Evolutionary conservation across 1,140 invertebrate species (phyloP), one percentile per base, ranked within the genome.

Genomic region (Nasonia longicornis): DNA sequence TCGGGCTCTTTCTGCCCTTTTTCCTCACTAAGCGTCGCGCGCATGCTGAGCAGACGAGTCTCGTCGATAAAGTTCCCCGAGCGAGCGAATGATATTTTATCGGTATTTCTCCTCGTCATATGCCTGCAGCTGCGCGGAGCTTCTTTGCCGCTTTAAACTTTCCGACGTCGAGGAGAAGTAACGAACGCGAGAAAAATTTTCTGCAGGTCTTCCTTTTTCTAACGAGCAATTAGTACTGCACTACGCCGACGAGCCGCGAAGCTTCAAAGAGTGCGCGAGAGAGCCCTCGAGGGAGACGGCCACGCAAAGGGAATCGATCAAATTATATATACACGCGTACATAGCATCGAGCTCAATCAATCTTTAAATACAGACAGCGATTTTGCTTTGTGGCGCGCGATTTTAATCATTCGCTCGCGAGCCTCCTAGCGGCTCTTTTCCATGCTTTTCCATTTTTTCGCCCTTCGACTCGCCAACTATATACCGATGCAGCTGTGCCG

Each of bases 81-180:
- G 38, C 76, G 66, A 63, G 42, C 78, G 52, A 81, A 85, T 72
- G 80, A 79, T 81, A 79, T 80, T 78, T 83, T 83, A 84, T 81
- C 83, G 85, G 70, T 29, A 66, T 42, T 45, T 79, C 20, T 79
- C n/a, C 45, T 22, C 70, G 52, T 58, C 52, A n/a, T 58, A 20
- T 58, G 20, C 52, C 52, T n/a, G 14, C 52, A 7, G 16, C 52
- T 58, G 16, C 0, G 16, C 1, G 14, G 45, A 12, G 42, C 64
- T 77, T 77, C 42, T n/a, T 75, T n/a, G 10, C 4, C 10, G 14
- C 6, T 12, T 45, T 26, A 35, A 42, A 48, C 12, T 48, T 67
- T 7, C 20, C 35, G 38, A 79, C 22, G 31, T 3, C 22, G 8
- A 45, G 48, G n/a, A 31, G 66, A 11, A 48, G 45, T 71, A 79